Percentiles rank a stretch among this genome's conserved stretches.
These are phyloP conservation scores for Drosophila prostipennis DNA, from an alignment of 2,888 invertebrate species.

Conservation along the genomic window DNA sequence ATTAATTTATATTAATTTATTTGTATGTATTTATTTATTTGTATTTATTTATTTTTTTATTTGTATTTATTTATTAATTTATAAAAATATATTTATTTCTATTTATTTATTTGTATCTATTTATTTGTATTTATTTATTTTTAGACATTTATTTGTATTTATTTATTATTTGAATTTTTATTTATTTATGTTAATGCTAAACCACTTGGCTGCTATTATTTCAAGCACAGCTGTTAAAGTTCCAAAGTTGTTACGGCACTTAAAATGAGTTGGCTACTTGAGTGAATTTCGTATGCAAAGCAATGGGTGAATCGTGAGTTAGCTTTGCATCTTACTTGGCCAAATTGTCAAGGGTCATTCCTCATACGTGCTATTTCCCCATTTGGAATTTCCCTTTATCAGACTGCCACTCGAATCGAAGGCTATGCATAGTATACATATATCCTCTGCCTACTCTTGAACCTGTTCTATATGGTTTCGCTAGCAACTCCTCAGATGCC, in stretches of 20 bases:
- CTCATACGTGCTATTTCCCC: constrained; percentile 18
- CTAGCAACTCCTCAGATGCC: neutral
- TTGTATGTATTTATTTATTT: no score
- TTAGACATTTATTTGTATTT: no score
- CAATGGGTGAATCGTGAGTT: constrained; percentile 8
- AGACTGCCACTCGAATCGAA: neutral
- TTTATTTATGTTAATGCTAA: neutral
- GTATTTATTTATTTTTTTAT: no score
- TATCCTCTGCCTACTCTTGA: neutral
- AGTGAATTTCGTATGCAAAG: neutral
- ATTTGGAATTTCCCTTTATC: neutral
- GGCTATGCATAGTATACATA: neutral
- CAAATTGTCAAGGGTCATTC: constrained; percentile 38
- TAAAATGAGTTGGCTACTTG: neutral
- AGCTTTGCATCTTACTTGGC: constrained; percentile 23
- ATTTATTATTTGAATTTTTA: no score
- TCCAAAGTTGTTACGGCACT: neutral
- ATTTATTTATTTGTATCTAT: no score
- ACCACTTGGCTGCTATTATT: neutral
- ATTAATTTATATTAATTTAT: no score
- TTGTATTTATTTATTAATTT: no score
- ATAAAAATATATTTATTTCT: no score
- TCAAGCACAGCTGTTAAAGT: neutral
- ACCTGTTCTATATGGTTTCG: neutral
- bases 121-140: no score